These are phyloP conservation scores for Microctenopoma steveboyesi DNA, from an alignment of 2,797 vertebrate genomes.

Conservation along the genomic window DNA sequence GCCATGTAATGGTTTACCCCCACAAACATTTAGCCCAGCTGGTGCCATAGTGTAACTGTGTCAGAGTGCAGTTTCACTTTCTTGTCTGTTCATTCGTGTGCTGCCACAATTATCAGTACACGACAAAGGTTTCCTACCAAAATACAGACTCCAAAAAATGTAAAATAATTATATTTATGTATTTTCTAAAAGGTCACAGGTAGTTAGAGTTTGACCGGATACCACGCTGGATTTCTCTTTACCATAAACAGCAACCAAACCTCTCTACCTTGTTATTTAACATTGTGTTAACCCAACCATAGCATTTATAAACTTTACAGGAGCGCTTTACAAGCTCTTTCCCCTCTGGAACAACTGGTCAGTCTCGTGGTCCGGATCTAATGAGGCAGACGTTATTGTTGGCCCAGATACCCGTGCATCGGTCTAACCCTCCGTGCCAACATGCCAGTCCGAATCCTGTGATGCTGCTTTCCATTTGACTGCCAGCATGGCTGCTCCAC, in stretches of 20 bases:
- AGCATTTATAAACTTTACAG: slow-evolving; percentile 48
- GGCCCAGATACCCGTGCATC: slow-evolving; percentile 34
- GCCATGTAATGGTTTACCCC: slow-evolving; percentile 69
- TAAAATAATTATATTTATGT: no score
- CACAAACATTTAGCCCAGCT: slow-evolving; percentile 63
- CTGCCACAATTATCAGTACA: background rate
- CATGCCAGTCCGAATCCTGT: slow-evolving; percentile 61
- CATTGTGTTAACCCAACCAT: slow-evolving; percentile 50
- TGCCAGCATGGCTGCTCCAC: slow-evolving; percentile 48
- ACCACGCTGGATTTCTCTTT: slow-evolving; percentile 16
- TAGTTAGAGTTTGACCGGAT: background rate
- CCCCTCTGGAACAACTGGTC: slow-evolving; percentile 57
- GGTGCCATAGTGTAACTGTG: slow-evolving; percentile 53
- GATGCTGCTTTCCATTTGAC: slow-evolving; percentile 60
- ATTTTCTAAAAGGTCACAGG: background rate
- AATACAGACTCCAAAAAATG: no score
- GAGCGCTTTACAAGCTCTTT: slow-evolving; percentile 40
- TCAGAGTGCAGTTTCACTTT: background rate
- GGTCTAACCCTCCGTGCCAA: slow-evolving; percentile 54
- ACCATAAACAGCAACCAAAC: slow-evolving; percentile 29
- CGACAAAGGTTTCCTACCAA: no score
- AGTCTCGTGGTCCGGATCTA: slow-evolving; percentile 64
- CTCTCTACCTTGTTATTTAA: slow-evolving; percentile 45
- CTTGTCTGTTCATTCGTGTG: slow-evolving; percentile 22
- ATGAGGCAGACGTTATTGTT: slow-evolving; percentile 73